These are phyloP conservation scores for Salticus scenicus DNA, from an alignment of 2,888 invertebrate species.

Conservation along the genomic window DNA sequence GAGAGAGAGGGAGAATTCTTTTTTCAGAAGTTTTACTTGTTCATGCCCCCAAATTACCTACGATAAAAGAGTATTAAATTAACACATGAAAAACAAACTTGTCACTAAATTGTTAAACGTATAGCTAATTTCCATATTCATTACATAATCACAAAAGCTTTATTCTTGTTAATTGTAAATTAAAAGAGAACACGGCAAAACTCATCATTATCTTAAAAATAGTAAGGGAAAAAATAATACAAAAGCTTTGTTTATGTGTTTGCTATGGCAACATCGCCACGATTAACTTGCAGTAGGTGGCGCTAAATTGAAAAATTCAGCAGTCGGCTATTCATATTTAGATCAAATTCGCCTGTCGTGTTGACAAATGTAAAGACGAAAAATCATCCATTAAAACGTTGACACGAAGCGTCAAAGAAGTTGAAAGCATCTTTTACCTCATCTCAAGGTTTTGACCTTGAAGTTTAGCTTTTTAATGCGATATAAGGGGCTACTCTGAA, in stretches of 20 bases:
- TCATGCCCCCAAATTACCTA: no score
- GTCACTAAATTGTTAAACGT: no score
- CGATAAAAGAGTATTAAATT: no score
- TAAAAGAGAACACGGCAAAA: neutral
- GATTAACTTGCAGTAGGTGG: constrained; percentile 15
- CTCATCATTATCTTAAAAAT: neutral
- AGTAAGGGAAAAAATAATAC: neutral
- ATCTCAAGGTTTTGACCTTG: constrained; percentile 6
- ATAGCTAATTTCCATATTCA: neutral
- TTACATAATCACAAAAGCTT: neutral
- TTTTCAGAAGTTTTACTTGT: no score
- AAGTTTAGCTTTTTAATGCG: neutral
- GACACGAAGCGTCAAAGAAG: neutral
- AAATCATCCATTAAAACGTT: neutral
- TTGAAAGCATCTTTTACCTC: neutral
- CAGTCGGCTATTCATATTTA: constrained; percentile 8
- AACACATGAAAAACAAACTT: no score
- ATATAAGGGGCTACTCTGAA: neutral
- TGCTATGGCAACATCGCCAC: constrained; percentile 1
- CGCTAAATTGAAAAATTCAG: constrained; percentile 1
- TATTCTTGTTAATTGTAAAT: neutral
- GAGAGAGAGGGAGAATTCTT: no score
- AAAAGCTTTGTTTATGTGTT: neutral
- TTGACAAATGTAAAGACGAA: neutral
- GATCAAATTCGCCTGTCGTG: neutral